Evolutionary conservation across 2,888 invertebrate genomes (phyloP).

Genomic region (Plagodis dolabraria): DNA sequence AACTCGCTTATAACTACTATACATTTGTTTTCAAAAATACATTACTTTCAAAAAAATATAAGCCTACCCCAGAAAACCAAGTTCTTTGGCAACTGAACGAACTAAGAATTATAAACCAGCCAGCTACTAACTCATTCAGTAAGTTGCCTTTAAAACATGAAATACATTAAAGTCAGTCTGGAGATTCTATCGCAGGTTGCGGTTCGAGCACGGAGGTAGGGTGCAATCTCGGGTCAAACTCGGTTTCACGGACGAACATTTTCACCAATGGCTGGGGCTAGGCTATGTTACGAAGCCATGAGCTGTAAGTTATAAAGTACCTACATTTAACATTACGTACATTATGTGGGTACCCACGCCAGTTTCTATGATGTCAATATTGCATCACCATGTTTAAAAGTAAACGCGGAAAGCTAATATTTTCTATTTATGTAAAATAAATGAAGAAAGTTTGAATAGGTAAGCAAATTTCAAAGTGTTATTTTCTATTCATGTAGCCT

Average conservation of each 20-base stretch:
- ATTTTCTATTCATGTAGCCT: too few species aligned
- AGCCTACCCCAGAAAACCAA: too few species aligned
- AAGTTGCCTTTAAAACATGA: neutral
- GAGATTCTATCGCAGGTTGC: constrained; percentile 33
- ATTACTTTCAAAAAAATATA: too few species aligned
- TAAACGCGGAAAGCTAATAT: constrained; percentile 21
- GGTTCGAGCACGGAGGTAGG: constrained; percentile 18
- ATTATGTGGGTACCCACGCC: constrained; percentile 5
- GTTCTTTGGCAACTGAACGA: too few species aligned
- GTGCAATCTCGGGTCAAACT: constrained; percentile 44
- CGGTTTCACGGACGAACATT: constrained; percentile 44
- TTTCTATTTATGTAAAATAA: constrained; percentile 27
- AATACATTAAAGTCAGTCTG: constrained; percentile 15
- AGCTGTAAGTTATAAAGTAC: too few species aligned
- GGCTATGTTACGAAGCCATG: too few species aligned
- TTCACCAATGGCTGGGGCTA: constrained; percentile 35
- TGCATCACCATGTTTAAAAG: constrained; percentile 34
- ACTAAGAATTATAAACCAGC: too few species aligned
- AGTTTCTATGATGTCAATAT: constrained; percentile 31
- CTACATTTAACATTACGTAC: too few species aligned
- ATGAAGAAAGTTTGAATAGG: constrained; percentile 3
- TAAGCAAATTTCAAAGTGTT: neutral
- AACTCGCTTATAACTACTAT: too few species aligned
- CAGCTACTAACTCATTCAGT: too few species aligned
- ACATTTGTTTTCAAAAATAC: too few species aligned